Evolutionary conservation across 2,113 vertebrate genomes (phyloP), one percentile per base, ranked within the genome.

Genomic region (Siniperca chuatsi): DNA sequence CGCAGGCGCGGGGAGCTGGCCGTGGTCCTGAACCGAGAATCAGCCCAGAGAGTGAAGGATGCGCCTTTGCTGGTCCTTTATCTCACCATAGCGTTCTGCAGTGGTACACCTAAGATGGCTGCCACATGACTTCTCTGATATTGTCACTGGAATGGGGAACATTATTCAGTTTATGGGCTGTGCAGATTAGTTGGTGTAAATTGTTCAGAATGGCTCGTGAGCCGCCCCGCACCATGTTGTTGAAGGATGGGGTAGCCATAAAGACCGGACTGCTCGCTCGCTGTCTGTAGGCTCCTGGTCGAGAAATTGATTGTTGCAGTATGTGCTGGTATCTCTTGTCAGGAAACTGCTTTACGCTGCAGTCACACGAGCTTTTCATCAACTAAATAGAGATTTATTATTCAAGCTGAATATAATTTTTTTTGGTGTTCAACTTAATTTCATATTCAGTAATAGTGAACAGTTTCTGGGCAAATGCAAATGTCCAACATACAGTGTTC

Each of bases 11-110:
- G 15, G 72, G 95, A 95, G 90, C 96, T 97, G 95, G 69, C 96
- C 96, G 87, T 87, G 92, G 96, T 97, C 87, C 96, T 97, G 96
- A 95, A 94, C 82, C 50, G 68, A 57, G 58, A 64, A 4, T 3
- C 25, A 20, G 70, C 46, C 16, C 35, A 46, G 50, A 33, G 78
- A 85, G 57, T 44, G 79, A 82, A 80, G 83, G 88, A 86, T 76
- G 90, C 81, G 74, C 79, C 35, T 55, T 11, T 4, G 40, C 86
- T 58, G 55, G 48, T 82, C 78, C 68, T 87, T 52, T 12, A 37
- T 84, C 87, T 64, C 75, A 46, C 75, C 81, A 37, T 44, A 21
- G 70, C 64, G 78, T 77, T 75, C 84, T 84, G 92, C 89, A 77
- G 90, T 79, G 75, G 55, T 90, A 88, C 89, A 88, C 91, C 92